Evolutionary conservation across 2,888 invertebrate genomes (phyloP), one percentile per base, ranked within the genome.

Genomic region (Drosophila buzzatii): DNA sequence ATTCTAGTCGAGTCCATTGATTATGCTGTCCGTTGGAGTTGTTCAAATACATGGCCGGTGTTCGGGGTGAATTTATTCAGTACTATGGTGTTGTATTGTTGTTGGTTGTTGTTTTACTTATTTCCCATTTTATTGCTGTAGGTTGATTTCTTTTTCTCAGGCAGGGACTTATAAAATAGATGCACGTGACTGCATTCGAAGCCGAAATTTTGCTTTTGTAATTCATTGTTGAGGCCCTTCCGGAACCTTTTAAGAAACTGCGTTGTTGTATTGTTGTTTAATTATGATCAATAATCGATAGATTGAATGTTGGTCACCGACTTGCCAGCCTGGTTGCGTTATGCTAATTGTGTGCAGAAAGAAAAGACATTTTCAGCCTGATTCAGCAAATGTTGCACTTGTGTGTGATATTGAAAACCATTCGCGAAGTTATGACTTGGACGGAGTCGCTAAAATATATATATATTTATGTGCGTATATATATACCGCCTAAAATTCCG

Each of bases 111-210:
- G n/a, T n/a, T n/a, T n/a, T n/a, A n/a, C n/a, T n/a, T n/a, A n/a
- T n/a, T n/a, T n/a, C n/a, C n/a, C n/a, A n/a, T n/a, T n/a, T n/a
- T n/a, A n/a, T n/a, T n/a, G n/a, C n/a, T n/a, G n/a, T n/a, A n/a
- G n/a, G n/a, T n/a, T n/a, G n/a, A n/a, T n/a, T n/a, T n/a, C n/a
- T n/a, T n/a, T n/a, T n/a, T n/a, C n/a, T n/a, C n/a, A n/a, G n/a
- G n/a, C 91, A 92, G 92, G 23, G 93, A 93, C 74, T 89, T 89
- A 71, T 92, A 91, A 81, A 93, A 93, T 58, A 92, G 82, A 52
- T 92, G 92, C 18, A 91, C 85, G 55, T 90, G 88, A 55, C 79
- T 78, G 67, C 90, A 91, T 53, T 90, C 76, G 52, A 92, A 92
- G 33, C 92, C 90, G 44, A 92, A 92, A 70, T 93, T 92, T 23